Evolutionary conservation across 35 echinoderm and acorn worm genomes (phyloP), one percentile per base, ranked within the genome.

Genomic region (Holothuria glaberrima): DNA sequence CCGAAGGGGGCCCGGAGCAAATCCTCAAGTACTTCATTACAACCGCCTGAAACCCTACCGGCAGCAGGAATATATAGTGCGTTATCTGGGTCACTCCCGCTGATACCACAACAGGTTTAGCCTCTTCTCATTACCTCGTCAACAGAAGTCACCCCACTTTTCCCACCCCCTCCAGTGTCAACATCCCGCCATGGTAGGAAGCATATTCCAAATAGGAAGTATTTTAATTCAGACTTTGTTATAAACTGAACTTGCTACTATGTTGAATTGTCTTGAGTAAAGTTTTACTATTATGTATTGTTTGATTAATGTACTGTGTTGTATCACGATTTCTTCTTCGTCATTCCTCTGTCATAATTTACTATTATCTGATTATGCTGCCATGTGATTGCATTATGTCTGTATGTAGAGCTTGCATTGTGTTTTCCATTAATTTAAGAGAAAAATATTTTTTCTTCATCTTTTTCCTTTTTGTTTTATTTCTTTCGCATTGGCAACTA

Each of bases 21-120:
- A 58, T 2, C 76, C 76, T 19, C 52, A 81, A 30, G 76, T 81
- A 22, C 5, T 81, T 0, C 76, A 81, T 34, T 48, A 77, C 36
- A 81, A 81, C 44, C 41, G 76, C 41, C 29, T 81, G 2, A 45
- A 81, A 81, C 44, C 76, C 18, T 81, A 81, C 44, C 76, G 76
- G 6, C 26, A 38, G 69, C 69, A 73, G 30, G 31, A 28, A 54
- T 0, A 14, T 54, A 54, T 54, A 54, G 50, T 54, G 50, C 50
- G 5, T 54, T 54, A 54, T 54, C 50, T 54, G 50, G 50, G 50
- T 54, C 50, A 54, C 50, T 54, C 12, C 50, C 64, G 30, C n/a
- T 68, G 1, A 20, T 20, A 1, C 64, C 64, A 68, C 30, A 68
- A 68, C 30, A 24, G 64, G 64, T 26, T 20, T 19, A 12, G n/a